Base-by-base conservation (phyloP, 2,113 vertebrate genomes). In the Hippocampus comes region DNA sequence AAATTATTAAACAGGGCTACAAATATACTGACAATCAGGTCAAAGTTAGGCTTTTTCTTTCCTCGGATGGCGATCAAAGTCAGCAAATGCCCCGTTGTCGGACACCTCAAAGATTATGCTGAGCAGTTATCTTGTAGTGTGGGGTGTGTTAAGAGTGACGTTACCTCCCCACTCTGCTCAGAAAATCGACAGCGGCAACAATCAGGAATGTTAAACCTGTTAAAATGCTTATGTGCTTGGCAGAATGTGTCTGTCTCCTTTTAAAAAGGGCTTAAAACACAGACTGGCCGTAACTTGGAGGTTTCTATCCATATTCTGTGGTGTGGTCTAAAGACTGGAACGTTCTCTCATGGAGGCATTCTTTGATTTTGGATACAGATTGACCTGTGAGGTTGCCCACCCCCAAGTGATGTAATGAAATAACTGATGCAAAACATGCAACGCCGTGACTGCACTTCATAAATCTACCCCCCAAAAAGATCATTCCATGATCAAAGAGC, bases 221-320 rank as follows among this genome's bases (percentile, higher is more conserved):
- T 61, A 10, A 61, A 60, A 60, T 30, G 14, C 53, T 23, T 56
- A 10, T 11, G 9, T n/a, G 53, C 4, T 9, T 56, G 9, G 53
- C 23, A 51, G 48, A 9, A 3, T 12, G 5, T 23, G 56, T 27
- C 23, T 59, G 11, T 15, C 23, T 10, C 23, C 10, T 4, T 59
- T 25, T 14, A 59, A 34, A 18, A 61, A 18, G 34, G 3, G 3
- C 27, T 61, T 30, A 34, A 38, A 34, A 73, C 67, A 72, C 70
- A 68, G 77, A 85, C 68, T 74, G 79, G 80, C 71, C 77, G 21
- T 69, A 85, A 78, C 76, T 78, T 72, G 41, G 84, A 80, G 75
- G 23, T 67, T 59, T 81, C 67, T 77, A 86, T 84, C 81, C 73
- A 68, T 75, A 75, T 79, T 38, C 57, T 56, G 71, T 73, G 67